Evolutionary conservation across 2,888 invertebrate genomes (phyloP).

Genomic region (Calameuta pallipes): DNA sequence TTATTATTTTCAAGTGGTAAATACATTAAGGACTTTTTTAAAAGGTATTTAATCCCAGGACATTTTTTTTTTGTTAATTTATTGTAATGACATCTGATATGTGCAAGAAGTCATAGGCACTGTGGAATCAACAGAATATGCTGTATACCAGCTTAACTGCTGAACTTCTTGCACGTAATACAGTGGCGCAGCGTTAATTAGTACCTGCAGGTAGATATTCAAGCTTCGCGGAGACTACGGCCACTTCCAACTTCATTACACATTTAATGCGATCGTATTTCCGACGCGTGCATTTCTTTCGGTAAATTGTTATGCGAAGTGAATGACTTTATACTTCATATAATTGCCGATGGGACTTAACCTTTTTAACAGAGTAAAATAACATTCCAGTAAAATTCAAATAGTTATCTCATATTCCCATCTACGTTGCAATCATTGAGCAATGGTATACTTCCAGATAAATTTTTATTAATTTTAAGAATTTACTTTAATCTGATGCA

Average conservation of each 20-base stretch:
- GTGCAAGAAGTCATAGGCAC: not conserved
- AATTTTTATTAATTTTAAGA: not conserved
- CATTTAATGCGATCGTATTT: constrained; percentile 35
- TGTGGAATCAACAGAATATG: not conserved
- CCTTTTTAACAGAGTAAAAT: not conserved
- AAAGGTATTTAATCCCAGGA: not conserved
- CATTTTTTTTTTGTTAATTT: not conserved
- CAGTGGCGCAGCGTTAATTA: constrained; percentile 45
- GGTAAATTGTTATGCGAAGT: constrained; percentile 27
- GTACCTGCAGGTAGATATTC: constrained; percentile 40
- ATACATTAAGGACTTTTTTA: not conserved
- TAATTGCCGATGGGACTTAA: not conserved
- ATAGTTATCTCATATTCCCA: not conserved
- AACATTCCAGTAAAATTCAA: not conserved
- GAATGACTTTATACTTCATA: constrained; percentile 33
- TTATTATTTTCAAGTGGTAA: not conserved
- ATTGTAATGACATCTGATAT: not conserved
- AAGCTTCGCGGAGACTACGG: constrained; percentile 1
- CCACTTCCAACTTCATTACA: constrained; percentile 35
- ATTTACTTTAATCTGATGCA: not conserved
- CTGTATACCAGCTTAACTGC: not conserved
- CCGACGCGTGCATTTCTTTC: constrained; percentile 17
- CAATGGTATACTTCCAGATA: not conserved
- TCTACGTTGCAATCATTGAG: not conserved
- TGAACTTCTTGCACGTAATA: constrained; percentile 40